Evolutionary conservation across 2,888 invertebrate species (phyloP), one percentile per base, ranked within the genome.

Genomic region (Chrysolina haemoptera): DNA sequence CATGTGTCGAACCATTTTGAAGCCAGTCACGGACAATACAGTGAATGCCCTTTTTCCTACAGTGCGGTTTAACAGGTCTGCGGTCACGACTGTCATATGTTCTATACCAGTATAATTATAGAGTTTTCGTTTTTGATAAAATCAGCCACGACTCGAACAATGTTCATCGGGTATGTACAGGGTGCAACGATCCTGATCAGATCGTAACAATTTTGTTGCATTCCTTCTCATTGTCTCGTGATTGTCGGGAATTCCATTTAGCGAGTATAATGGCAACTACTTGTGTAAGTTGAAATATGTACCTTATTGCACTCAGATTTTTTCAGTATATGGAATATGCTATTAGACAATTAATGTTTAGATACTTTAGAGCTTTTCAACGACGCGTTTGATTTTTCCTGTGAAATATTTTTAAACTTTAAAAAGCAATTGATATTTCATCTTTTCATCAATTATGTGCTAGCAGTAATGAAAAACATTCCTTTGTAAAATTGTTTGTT

Each of bases 51-150:
- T 83, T 84, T 82, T 79, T 81, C 75, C 78, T 76, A 76, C 75
- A 81, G 81, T 85, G 85, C 82, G 85, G 85, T 85, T 85, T 86
- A 84, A 84, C 86, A 86, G 84, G 82, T 86, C 82, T 84, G 84
- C 81, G 84, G 85, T 85, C 80, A 81, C 83, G 83, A 82, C 82
- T 84, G 85, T 86, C 86, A 84, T 86, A 84, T 86, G 86, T 81
- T 84, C 79, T 72, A 74, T 68, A 73, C 77, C 71, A 74, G 70
- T 71, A 74, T 77, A 77, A 77, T 77, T 75, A 77, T 74, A 74
- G 74, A 77, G 67, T 76, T 76, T 73, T 75, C 75, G 75, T 74
- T 77, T 77, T 76, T 74, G 77, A 77, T 77, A 74, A 75, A 77
- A 77, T 77, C 77, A 68, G 68, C 75, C 75, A 77, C 75, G 75